Conservation (phyloP, 2,888 invertebrate genomes). For the Andrena hattorfiana region DNA sequence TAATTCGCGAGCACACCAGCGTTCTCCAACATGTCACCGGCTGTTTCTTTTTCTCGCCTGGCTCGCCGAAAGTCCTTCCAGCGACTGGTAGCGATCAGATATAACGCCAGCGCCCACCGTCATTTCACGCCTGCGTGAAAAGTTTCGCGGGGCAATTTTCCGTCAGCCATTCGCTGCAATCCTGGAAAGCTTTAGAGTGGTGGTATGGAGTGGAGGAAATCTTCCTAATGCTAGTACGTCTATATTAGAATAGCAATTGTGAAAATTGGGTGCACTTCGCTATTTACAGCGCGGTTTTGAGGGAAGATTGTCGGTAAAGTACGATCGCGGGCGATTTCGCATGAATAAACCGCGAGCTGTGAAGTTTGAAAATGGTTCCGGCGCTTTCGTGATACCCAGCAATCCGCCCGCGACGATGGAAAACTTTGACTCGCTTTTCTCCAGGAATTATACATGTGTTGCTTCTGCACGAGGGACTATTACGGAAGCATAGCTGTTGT, state of each 20-base stretch:
- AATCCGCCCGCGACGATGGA: not conserved
- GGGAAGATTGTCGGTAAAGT: not conserved
- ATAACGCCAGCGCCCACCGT: not conserved
- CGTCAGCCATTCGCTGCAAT: not conserved
- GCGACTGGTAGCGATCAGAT: not conserved
- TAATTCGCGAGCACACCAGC: not conserved
- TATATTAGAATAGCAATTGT: not conserved
- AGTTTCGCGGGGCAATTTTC: constrained; percentile 15
- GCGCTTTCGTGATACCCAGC: not conserved
- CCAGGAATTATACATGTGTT: not conserved
- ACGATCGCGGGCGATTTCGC: not conserved
- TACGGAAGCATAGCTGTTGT: too few relatives aligned
- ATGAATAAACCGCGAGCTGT: not conserved
- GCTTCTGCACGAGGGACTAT: too few relatives aligned
- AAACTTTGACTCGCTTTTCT: not conserved
- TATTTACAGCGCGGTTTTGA: not conserved
- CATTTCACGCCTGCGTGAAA: constrained; percentile 46
- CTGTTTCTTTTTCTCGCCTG: not conserved
- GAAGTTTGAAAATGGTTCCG: not conserved
- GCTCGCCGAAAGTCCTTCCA: too few relatives aligned
- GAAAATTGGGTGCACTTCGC: not conserved
- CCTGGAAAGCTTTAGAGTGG: not conserved
- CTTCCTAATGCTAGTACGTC: not conserved
- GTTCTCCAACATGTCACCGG: not conserved
- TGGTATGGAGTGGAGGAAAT: not conserved